phyloP scores from a whole-genome alignment of 1,140 invertebrate genomes.

The Drosophila ogumai region DNA sequence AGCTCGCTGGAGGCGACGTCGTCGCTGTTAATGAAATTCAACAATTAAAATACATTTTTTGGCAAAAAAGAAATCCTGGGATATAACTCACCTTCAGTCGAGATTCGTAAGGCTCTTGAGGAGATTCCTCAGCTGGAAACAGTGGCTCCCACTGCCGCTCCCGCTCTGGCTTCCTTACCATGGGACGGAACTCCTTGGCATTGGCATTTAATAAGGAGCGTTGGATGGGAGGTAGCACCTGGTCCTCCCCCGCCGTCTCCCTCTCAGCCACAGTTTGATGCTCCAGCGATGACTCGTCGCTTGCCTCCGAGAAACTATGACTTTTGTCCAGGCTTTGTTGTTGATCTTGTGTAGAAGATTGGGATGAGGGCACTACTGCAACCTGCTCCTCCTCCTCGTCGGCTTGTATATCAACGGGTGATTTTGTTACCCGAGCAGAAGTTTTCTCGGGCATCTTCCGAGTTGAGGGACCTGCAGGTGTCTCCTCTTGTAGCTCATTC shows the following conservation, averaged over 20 bases:
- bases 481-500: not conserved
- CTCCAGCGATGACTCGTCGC: not conserved
- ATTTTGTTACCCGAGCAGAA: not conserved
- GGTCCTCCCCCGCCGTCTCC: no score
- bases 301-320: not conserved
- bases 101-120: not conserved
- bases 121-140: not conserved
- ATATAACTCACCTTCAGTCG: conserved; percentile 9
- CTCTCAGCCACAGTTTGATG: not conserved
- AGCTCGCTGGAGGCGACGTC: conserved; percentile 26
- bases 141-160: not conserved
- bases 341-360: not conserved
- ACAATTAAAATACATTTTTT: not conserved
- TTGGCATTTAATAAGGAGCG: not conserved
- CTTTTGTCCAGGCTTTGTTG: not conserved
- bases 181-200: conserved; percentile 8
- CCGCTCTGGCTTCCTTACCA: not conserved
- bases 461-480: not conserved
- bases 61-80: not conserved
- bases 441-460: not conserved
- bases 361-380: no score
- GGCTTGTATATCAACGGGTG: not conserved
- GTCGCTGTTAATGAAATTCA: not conserved
- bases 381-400: not conserved
- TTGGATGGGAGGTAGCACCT: not conserved